Evolutionary conservation across 1,140 invertebrate species (phyloP).

Genomic region (Arion vulgaris): DNA sequence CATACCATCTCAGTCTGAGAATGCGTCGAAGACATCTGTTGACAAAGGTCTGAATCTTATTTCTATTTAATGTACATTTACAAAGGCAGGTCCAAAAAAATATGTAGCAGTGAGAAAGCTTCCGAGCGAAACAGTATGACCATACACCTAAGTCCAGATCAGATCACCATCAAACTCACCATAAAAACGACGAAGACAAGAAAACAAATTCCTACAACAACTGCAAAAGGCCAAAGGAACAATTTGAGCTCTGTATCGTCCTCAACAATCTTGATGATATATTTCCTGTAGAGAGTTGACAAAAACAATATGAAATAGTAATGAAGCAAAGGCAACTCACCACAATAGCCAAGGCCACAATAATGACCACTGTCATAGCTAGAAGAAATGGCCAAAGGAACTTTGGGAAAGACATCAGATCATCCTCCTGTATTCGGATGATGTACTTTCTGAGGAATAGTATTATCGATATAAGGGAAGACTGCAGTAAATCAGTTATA

Average conservation of each 20-base stretch:
- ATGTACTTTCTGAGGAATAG: neutral
- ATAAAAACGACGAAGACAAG: neutral
- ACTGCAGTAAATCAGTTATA: too few relatives aligned
- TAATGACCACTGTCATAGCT: neutral
- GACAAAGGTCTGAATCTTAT: too few relatives aligned
- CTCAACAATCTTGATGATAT: conserved; percentile 3
- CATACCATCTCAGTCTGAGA: too few relatives aligned
- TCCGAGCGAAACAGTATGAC: too few relatives aligned
- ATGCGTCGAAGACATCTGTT: too few relatives aligned
- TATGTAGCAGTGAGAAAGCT: too few relatives aligned
- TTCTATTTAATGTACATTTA: too few relatives aligned
- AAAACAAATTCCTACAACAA: conserved; percentile 5
- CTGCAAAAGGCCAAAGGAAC: conserved; percentile 2
- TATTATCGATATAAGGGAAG: too few relatives aligned
- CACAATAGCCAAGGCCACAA: neutral
- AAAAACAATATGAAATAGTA: neutral
- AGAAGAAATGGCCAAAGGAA: conserved; percentile 24
- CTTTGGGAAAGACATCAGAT: neutral
- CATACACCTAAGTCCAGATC: too few relatives aligned
- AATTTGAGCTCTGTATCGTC: neutral
- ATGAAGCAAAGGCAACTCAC: neutral
- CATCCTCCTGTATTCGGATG: neutral
- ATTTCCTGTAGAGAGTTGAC: neutral
- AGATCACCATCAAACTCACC: too few relatives aligned
- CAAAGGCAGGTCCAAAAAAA: too few relatives aligned